Percentiles rank a stretch among this genome's conserved stretches.
Conservation (phyloP, 2,113 vertebrate species). For the Camelus bactrianus region DNA sequence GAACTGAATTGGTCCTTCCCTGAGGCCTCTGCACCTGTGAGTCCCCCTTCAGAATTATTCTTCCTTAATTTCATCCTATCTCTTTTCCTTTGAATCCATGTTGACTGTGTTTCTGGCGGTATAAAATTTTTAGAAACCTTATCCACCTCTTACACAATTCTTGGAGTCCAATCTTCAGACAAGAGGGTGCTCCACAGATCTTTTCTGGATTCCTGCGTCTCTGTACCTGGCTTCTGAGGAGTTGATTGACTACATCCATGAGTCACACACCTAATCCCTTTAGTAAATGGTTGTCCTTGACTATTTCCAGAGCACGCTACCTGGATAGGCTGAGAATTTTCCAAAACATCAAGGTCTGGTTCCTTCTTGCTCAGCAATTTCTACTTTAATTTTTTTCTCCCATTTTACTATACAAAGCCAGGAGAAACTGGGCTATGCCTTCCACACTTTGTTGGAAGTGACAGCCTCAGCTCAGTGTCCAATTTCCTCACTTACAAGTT, state of each 20-base stretch:
- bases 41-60: neutral
- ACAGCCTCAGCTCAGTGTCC: neutral
- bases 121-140: neutral
- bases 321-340: neutral
- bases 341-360: neutral
- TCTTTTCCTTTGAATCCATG: neutral
- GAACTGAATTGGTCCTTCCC: neutral
- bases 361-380: neutral
- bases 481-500: neutral
- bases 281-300: neutral
- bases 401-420: neutral
- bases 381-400: neutral
- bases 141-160: neutral
- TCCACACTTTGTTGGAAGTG: neutral
- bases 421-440: too few relatives aligned
- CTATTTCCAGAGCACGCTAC: neutral
- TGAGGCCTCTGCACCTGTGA: neutral
- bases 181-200: neutral
- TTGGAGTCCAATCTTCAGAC: neutral
- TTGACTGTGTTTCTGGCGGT: neutral
- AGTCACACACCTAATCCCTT: neutral
- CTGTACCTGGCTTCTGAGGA: neutral
- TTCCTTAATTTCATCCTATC: neutral
- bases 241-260: neutral
- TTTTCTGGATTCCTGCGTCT: neutral